Evolutionary conservation across 2,888 invertebrate species (phyloP), one percentile per base, ranked within the genome.

Genomic region (Drosophila kuntzei): DNA sequence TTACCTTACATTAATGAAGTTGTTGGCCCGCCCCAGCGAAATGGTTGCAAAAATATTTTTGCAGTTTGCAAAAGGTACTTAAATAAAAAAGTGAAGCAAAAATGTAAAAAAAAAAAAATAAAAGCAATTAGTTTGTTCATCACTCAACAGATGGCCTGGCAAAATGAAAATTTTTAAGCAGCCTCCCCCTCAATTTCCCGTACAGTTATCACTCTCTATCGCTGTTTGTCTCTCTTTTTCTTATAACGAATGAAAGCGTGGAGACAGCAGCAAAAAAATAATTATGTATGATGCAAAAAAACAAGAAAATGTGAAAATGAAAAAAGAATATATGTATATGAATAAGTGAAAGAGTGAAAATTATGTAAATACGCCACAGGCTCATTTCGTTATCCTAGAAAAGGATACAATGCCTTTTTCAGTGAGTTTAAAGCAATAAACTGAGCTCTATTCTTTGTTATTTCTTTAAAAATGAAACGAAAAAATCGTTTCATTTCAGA

Each of bases 41-140:
- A 71, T 72, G 71, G 76, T 71, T 72, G 84, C 81, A 79, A 71
- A 84, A 82, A 86, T 85, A 79, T 85, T 86, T 85, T 72, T 71
- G 72, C 88, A 80, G 59, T 60, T 46, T 29, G 69, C 66, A 73
- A 71, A 61, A 66, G 67, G 73, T 66, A 69, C 34, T 46, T 51
- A 51, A 46, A n/a, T n/a, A n/a, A 53, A 49, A 53, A 66, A 36
- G 39, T 27, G 46, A 29, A 43, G 37, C 51, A 20, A 55, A 58
- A 47, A 44, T 61, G 22, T 34, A 20, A 22, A 34, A 66, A 20
- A 22, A 34, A 66, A 58, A 86, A 79, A 87, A 80, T 84, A 86
- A 86, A 89, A 89, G 89, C 89, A 89, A 89, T 89, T 89, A 89
- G 89, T 89, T 87, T 83, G 87, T 79, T 89, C 88, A 88, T 80